Evolutionary conservation across 2,113 vertebrate species (phyloP).

Genomic region (Eublepharis macularius): DNA sequence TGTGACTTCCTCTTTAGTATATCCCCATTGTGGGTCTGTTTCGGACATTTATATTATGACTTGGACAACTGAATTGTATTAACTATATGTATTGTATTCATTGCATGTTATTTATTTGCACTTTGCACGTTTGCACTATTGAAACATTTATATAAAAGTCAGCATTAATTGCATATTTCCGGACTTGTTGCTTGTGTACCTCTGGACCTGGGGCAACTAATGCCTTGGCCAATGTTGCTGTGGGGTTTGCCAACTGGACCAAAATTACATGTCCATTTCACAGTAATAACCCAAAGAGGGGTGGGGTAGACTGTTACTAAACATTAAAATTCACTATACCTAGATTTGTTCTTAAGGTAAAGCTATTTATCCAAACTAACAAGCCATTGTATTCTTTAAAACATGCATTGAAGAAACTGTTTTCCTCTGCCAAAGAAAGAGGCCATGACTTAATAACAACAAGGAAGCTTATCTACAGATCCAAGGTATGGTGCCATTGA

Average conservation of each 20-base stretch:
- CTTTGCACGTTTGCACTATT: too few species aligned
- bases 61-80: too few species aligned
- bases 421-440: not conserved
- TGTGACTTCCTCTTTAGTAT: too few species aligned
- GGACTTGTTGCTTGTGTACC: too few species aligned
- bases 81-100: too few species aligned
- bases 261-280: not conserved
- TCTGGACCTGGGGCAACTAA: not conserved
- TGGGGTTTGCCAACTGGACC: not conserved
- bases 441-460: not conserved
- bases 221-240: not conserved
- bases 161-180: too few species aligned
- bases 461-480: too few species aligned
- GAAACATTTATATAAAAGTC: too few species aligned
- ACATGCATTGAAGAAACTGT: not conserved
- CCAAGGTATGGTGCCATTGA: not conserved
- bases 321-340: not conserved
- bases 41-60: too few species aligned
- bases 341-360: not conserved
- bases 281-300: not conserved
- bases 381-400: not conserved
- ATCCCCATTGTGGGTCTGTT: too few species aligned
- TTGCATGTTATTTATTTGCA: too few species aligned
- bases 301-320: not conserved
- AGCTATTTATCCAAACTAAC: not conserved